A percentile compares a stretch with the other conserved stretches of the same genome.
Conservation (phyloP, 2,888 invertebrate genomes). For the Eustalomyia histrio region DNA sequence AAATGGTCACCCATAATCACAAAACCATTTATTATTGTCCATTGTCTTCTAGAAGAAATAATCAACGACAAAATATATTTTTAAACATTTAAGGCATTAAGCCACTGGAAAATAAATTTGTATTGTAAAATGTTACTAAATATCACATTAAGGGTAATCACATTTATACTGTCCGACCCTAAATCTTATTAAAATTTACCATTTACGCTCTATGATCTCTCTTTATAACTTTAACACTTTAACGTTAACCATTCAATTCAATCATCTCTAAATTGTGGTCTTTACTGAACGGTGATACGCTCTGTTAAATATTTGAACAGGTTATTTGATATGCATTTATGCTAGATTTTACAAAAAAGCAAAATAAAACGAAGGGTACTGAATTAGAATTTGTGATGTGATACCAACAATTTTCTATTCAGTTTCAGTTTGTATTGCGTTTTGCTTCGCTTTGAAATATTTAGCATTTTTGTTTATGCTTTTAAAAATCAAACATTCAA, state of each 20-base stretch:
- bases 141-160: not conserved
- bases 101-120: constrained; percentile 15
- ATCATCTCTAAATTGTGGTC: constrained; percentile 4
- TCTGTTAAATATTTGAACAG: constrained; percentile 47
- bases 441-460: not conserved
- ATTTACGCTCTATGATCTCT: not conserved
- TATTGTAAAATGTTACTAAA: not conserved
- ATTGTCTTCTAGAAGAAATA: not conserved
- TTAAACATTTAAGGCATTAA: constrained; percentile 8
- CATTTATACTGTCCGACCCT: no score
- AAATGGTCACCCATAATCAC: constrained; percentile 32
- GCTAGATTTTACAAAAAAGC: not conserved
- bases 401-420: constrained; percentile 15
- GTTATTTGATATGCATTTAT: constrained; percentile 43
- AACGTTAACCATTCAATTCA: constrained; percentile 1
- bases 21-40: constrained; percentile 29
- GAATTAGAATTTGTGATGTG: constrained; percentile 8
- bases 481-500: constrained; percentile 2
- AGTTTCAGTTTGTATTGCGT: not conserved
- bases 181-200: not conserved
- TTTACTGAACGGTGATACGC: constrained; percentile 41
- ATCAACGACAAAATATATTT: not conserved
- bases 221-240: not conserved
- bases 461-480: constrained; percentile 23
- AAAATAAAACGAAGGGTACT: not conserved